Conservation (phyloP, 2,888 invertebrate species). For the Archips xylosteana region DNA sequence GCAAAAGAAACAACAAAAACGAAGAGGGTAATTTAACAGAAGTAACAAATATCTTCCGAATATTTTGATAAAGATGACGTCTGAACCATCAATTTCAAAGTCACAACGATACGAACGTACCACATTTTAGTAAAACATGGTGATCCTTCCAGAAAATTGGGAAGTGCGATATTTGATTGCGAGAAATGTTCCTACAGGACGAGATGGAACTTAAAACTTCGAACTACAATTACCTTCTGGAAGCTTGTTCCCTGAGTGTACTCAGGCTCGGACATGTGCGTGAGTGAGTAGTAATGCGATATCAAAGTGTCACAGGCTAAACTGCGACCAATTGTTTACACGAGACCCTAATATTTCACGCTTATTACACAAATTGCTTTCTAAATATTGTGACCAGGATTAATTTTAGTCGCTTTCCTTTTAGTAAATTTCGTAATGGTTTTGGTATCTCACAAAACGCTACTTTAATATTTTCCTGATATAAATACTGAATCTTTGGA, state of each 20-base stretch:
- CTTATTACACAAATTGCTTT: slow-evolving; percentile 33
- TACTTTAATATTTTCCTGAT: neutral
- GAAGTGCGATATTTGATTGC: neutral
- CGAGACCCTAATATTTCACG: slow-evolving; percentile 35
- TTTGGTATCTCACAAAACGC: slow-evolving; percentile 6
- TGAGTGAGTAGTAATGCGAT: slow-evolving; percentile 49
- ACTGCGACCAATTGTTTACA: slow-evolving; percentile 33
- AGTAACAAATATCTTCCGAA: too few species aligned
- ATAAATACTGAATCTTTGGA: neutral
- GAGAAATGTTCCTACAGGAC: too few species aligned
- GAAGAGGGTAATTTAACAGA: too few species aligned
- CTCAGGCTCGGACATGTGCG: slow-evolving; percentile 60
- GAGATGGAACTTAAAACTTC: neutral
- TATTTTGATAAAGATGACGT: too few species aligned
- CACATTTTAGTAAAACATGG: neutral
- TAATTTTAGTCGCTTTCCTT: slow-evolving; percentile 16
- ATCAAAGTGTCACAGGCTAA: slow-evolving; percentile 29
- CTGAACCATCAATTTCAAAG: too few species aligned
- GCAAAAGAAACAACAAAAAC: too few species aligned
- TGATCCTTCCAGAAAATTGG: neutral
- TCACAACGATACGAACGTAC: neutral
- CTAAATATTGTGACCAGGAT: slow-evolving; percentile 19
- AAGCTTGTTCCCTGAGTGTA: slow-evolving; percentile 8
- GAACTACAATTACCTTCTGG: slow-evolving; percentile 4
- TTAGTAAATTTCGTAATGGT: slow-evolving; percentile 12